A percentile compares a stretch with the other conserved stretches of the same genome.
Evolutionary conservation across 2,113 vertebrate species (phyloP).

Genomic region (Centropus unirufus): DNA sequence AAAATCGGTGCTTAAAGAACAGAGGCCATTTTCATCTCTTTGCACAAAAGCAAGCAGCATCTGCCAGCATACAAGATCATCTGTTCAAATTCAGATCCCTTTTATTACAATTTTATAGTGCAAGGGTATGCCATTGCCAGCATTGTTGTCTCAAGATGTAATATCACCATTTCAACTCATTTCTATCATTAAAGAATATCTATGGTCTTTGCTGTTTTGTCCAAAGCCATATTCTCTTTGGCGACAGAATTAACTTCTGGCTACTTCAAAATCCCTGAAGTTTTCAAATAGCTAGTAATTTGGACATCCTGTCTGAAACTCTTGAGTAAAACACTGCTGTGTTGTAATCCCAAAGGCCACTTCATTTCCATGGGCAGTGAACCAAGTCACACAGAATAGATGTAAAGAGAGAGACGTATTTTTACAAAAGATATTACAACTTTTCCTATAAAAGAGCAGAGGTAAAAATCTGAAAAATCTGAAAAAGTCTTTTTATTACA

Average conservation of each 20-base stretch:
- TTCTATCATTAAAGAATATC: background rate
- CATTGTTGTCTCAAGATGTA: background rate
- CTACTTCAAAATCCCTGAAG: slow-evolving; percentile 37
- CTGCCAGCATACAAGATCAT: background rate
- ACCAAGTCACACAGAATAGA: slow-evolving; percentile 31
- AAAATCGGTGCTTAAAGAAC: background rate
- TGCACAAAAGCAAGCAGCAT: background rate
- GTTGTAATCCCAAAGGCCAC: slow-evolving; percentile 31
- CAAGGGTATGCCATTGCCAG: background rate
- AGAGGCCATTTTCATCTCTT: background rate
- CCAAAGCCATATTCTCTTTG: background rate
- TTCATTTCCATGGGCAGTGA: slow-evolving; percentile 39
- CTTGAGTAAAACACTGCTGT: slow-evolving; percentile 2
- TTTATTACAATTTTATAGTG: background rate
- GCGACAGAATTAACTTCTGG: background rate
- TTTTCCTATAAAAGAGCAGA: background rate
- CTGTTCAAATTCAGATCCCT: background rate
- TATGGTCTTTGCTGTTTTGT: background rate
- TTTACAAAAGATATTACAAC: background rate
- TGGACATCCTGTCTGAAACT: slow-evolving; percentile 45
- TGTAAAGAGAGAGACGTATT: background rate
- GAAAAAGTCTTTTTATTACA: background rate
- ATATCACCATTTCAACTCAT: background rate
- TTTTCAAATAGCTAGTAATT: slow-evolving; percentile 19
- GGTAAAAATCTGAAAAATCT: slow-evolving; percentile 20